Conservation (phyloP, 2,797 vertebrate genomes). For the Hypotaenidia okinawae region DNA sequence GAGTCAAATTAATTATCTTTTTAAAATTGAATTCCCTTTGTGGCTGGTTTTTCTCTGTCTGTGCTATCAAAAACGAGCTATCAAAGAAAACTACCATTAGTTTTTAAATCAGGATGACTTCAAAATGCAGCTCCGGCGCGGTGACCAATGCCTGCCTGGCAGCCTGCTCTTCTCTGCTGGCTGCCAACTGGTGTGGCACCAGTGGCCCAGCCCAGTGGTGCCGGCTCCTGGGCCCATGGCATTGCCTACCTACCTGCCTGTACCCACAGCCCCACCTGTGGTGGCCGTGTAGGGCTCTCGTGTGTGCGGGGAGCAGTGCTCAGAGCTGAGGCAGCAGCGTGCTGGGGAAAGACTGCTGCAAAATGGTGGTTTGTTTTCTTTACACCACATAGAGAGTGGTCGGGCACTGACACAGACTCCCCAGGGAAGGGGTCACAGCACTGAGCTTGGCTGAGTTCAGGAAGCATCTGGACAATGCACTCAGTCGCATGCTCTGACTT, state of each 20-base stretch:
- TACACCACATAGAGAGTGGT: too few species aligned
- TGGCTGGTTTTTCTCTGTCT: background rate
- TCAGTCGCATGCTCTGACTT: too few species aligned
- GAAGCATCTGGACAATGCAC: too few species aligned
- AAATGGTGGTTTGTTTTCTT: background rate
- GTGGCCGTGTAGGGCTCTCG: accelerated
- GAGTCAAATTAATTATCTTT: background rate
- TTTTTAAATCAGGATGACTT: background rate
- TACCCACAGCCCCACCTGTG: accelerated
- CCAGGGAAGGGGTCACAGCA: too few species aligned
- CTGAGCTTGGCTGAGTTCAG: too few species aligned
- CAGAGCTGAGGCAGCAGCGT: accelerated
- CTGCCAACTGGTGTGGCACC: accelerated
- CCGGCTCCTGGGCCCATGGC: accelerated
- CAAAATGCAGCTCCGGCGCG: accelerated
- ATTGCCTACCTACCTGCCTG: background rate
- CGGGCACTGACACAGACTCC: too few species aligned
- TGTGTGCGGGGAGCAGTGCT: background rate
- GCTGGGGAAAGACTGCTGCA: background rate
- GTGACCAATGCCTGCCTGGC: background rate
- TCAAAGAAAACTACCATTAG: background rate
- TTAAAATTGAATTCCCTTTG: background rate
- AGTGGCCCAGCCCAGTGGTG: background rate
- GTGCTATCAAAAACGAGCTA: background rate
- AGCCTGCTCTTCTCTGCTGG: background rate